Conservation (phyloP, 2,888 invertebrate species). For the Pollenia labialis region DNA sequence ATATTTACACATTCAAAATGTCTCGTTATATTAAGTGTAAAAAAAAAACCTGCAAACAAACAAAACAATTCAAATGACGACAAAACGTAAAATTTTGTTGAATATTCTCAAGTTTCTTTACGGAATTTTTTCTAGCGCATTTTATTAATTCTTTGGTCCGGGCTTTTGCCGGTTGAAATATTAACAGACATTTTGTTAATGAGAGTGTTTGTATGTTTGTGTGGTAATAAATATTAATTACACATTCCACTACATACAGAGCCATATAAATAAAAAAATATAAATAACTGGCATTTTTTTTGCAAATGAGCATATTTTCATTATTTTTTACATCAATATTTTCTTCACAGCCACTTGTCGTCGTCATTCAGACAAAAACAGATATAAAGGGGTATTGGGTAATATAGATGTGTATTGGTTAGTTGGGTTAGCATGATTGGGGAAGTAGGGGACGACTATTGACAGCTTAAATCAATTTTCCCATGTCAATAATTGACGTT, state of each 20-base stretch:
- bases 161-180: conserved; percentile 37
- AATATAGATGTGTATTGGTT: not conserved
- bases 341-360: conserved; percentile 23
- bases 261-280: not conserved
- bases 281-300: not conserved
- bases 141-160: conserved; percentile 31
- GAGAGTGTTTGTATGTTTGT: not conserved
- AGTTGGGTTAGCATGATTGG: not conserved
- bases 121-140: conserved; percentile 16
- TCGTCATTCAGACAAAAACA: not conserved
- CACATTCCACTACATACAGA: not conserved
- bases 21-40: conserved; percentile 25
- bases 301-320: not conserved
- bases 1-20: conserved; percentile 36
- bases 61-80: conserved; percentile 33
- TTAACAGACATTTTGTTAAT: conserved; percentile 25
- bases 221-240: conserved; percentile 12
- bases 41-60: conserved; percentile 4
- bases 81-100: conserved; percentile 7
- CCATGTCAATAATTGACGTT: conserved; percentile 41
- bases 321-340: conserved; percentile 4
- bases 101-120: conserved; percentile 45
- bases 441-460: not conserved
- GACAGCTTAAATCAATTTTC: conserved; percentile 33
- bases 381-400: not conserved